phyloP scores from a whole-genome alignment of 2,888 invertebrate species.

The Pollenia labialis region DNA sequence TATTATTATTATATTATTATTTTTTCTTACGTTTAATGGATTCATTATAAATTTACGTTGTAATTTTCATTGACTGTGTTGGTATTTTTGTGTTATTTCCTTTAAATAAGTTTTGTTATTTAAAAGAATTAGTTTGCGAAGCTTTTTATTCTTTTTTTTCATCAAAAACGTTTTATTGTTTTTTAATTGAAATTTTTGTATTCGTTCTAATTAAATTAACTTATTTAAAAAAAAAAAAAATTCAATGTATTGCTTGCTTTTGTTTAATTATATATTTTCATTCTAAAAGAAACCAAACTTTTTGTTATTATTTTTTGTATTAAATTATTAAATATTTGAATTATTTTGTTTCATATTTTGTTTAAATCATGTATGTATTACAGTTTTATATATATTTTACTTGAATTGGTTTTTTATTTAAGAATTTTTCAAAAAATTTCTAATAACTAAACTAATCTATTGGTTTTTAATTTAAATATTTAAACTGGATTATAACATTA shows the following conservation, averaged over 20 bases:
- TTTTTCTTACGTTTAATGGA: background rate
- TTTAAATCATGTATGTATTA: slow-evolving; percentile 14
- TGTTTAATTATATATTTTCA: slow-evolving; percentile 43
- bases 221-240: slow-evolving; percentile 45
- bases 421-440: slow-evolving; percentile 65
- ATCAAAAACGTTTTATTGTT: slow-evolving; percentile 25
- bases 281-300: slow-evolving; percentile 67
- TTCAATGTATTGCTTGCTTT: slow-evolving; percentile 65
- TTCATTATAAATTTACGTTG: slow-evolving; percentile 68
- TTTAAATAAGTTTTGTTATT: slow-evolving; percentile 36
- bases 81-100: slow-evolving; percentile 2
- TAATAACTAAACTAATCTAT: slow-evolving; percentile 73
- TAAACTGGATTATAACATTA: slow-evolving; percentile 64
- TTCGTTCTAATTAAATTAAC: slow-evolving; percentile 43
- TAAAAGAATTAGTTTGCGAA: slow-evolving; percentile 39
- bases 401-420: slow-evolving; percentile 11
- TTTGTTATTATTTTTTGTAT: slow-evolving; percentile 36
- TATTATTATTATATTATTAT: too few species aligned
- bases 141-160: slow-evolving; percentile 35
- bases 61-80: slow-evolving; percentile 72
- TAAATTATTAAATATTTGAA: slow-evolving; percentile 28
- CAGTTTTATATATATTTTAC: slow-evolving; percentile 31
- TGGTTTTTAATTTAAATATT: slow-evolving; percentile 44
- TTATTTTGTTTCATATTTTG: slow-evolving; percentile 7
- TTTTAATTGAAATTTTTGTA: slow-evolving; percentile 22